These are phyloP conservation scores for Cephus sareptanus DNA, from an alignment of 2,888 invertebrate species.

Conservation along the genomic window DNA sequence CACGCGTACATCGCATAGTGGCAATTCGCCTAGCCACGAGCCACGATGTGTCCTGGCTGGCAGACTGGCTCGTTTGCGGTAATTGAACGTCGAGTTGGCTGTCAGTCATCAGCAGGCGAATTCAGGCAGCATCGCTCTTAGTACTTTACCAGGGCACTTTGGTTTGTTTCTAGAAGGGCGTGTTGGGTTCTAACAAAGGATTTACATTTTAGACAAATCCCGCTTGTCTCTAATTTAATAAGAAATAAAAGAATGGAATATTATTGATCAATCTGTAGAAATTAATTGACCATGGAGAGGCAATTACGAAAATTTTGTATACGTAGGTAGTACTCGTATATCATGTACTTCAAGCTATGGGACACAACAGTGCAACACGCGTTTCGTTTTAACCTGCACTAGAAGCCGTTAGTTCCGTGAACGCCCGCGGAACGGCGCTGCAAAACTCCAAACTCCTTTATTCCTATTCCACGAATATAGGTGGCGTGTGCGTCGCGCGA, in stretches of 20 bases:
- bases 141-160: neutral
- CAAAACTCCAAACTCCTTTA: conserved; percentile 58
- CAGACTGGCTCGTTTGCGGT: conserved; percentile 1
- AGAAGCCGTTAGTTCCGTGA: neutral
- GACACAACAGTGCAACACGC: neutral
- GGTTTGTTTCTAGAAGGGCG: neutral
- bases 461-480: conserved; percentile 56
- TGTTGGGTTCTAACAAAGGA: neutral
- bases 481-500: conserved; percentile 55
- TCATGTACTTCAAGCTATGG: neutral
- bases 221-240: neutral
- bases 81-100: neutral
- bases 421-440: neutral
- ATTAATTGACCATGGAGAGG: neutral
- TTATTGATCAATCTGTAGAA: neutral
- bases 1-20: neutral
- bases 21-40: neutral
- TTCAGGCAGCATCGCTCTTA: neutral
- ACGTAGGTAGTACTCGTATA: neutral
- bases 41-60: neutral
- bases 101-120: neutral
- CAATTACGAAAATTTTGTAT: neutral
- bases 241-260: neutral
- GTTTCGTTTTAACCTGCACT: neutral
- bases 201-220: neutral